Conservation (phyloP, 2,888 invertebrate genomes). For the Melikaiella ostensackeni region DNA sequence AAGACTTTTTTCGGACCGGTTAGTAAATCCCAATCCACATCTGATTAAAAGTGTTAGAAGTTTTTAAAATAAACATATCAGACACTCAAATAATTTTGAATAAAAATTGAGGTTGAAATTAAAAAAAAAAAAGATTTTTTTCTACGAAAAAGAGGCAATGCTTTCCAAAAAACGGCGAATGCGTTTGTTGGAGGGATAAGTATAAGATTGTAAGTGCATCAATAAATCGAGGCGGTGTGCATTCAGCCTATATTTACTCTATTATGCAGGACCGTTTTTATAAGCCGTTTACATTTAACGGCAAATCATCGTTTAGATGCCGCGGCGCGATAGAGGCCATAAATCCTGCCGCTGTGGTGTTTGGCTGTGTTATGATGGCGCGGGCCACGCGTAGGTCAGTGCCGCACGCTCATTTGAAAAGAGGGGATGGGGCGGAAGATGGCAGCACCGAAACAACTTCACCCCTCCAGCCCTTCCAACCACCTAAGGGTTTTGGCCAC, state of each 20-base stretch:
- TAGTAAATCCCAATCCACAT: too few relatives aligned
- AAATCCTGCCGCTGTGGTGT: constrained; percentile 68
- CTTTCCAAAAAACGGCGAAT: background rate
- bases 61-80: too few relatives aligned
- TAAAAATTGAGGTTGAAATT: background rate
- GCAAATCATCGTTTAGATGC: constrained; percentile 76
- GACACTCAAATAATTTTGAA: background rate
- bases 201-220: constrained; percentile 67
- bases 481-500: constrained; percentile 50
- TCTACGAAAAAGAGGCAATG: background rate
- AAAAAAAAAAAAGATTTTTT: background rate
- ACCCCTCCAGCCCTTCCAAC: constrained; percentile 45
- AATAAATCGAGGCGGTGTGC: constrained; percentile 71
- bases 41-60: too few relatives aligned
- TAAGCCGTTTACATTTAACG: constrained; percentile 74
- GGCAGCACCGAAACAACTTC: constrained; percentile 62
- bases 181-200: background rate
- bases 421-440: constrained; percentile 56
- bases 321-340: constrained; percentile 73
- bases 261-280: constrained; percentile 74
- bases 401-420: constrained; percentile 55
- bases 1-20: too few relatives aligned
- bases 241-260: constrained; percentile 76
- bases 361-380: constrained; percentile 62
- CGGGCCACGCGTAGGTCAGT: constrained; percentile 73